These are phyloP conservation scores for Benitochromis conjunctus DNA, from an alignment of 2,113 vertebrate species.

Conservation along the genomic window DNA sequence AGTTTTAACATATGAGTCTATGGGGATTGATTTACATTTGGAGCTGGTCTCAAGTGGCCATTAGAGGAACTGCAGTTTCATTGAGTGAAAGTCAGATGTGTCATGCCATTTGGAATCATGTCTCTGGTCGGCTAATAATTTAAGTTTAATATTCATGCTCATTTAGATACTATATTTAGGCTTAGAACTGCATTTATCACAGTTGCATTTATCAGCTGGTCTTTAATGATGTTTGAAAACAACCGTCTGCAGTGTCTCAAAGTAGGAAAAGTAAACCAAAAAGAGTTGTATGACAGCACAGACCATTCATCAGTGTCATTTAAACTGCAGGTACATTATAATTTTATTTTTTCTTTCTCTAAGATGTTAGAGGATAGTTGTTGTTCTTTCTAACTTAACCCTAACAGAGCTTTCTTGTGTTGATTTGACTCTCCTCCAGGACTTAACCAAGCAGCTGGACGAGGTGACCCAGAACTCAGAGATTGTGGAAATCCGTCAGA, in stretches of 20 bases:
- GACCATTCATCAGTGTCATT: not conserved
- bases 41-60: not conserved
- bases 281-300: not conserved
- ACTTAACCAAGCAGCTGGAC: conserved; percentile 91
- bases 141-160: not conserved
- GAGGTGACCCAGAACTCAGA: conserved; percentile 92
- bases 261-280: not conserved
- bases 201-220: not conserved
- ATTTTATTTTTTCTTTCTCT: not conserved
- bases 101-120: not conserved
- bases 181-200: not conserved
- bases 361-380: not conserved
- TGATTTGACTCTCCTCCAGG: conserved; percentile 66
- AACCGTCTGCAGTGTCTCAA: not conserved
- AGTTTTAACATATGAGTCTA: not conserved
- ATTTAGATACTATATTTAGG: not conserved
- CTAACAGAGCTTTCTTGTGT: not conserved
- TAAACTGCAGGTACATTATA: not conserved
- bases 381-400: not conserved
- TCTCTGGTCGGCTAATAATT: not conserved
- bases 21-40: not conserved
- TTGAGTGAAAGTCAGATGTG: not conserved
- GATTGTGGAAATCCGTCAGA: conserved; percentile 92
- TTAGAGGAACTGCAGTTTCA: not conserved
- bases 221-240: not conserved